These are phyloP conservation scores for Phalloptychus januarius DNA, from an alignment of 2,797 vertebrate species.

Conservation along the genomic window DNA sequence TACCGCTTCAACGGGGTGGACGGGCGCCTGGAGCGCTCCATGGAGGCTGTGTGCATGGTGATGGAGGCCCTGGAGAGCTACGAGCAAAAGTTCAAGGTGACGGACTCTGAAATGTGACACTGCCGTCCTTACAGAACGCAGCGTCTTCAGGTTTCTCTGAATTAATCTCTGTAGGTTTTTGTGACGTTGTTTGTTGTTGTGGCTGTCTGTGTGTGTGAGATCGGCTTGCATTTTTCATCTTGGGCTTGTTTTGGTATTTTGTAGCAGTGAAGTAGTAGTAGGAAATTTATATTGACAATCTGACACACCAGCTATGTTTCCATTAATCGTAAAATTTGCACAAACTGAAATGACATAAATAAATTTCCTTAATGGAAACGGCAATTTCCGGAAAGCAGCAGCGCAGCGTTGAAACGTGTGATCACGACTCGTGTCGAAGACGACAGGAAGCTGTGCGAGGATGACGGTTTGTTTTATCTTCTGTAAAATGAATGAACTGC, in stretches of 20 bases:
- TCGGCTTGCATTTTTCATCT: background rate
- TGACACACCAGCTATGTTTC: background rate
- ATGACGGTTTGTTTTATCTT: too few relatives aligned
- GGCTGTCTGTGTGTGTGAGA: too few relatives aligned
- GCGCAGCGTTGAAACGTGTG: too few relatives aligned
- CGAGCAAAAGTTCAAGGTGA: conserved; percentile 97
- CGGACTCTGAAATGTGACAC: background rate
- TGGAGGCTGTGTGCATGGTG: conserved; percentile 98
- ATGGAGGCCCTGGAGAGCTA: conserved; percentile 98
- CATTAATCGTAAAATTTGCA: too few relatives aligned
- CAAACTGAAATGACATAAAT: too few relatives aligned
- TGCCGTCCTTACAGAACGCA: background rate
- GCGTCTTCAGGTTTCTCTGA: background rate
- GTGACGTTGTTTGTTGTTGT: too few relatives aligned
- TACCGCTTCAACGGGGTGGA: conserved; percentile 97
- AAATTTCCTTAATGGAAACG: too few relatives aligned
- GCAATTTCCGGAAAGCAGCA: too few relatives aligned
- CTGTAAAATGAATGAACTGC: too few relatives aligned
- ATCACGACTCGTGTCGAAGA: too few relatives aligned
- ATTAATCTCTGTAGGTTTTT: background rate
- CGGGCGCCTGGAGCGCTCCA: conserved; percentile 91
- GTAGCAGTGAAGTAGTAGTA: background rate
- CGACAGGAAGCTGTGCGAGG: too few relatives aligned
- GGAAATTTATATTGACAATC: background rate
- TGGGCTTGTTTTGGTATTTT: background rate